These are phyloP conservation scores for Danio jaintianensis DNA, from an alignment of 2,797 vertebrate genomes.

Conservation along the genomic window DNA sequence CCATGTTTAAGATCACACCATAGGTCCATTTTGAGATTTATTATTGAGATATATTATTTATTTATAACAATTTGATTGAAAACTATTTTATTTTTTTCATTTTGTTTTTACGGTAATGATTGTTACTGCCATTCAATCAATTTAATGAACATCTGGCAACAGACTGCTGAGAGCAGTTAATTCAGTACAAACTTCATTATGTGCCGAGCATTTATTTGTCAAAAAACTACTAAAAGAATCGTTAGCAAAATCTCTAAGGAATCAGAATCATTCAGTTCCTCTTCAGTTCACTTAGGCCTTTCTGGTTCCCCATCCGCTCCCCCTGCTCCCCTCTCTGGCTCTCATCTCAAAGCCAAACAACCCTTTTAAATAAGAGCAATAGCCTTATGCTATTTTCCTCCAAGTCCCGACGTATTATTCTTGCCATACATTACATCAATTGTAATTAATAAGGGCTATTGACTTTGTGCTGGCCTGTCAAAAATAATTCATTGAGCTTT, in stretches of 20 bases:
- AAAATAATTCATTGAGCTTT: slow-evolving; percentile 81
- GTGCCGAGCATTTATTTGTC: background rate
- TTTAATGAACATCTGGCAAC: background rate
- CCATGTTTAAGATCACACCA: no score
- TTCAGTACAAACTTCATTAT: background rate
- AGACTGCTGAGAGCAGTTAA: background rate
- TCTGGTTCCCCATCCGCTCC: background rate
- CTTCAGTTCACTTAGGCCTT: background rate
- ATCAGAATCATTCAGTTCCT: background rate
- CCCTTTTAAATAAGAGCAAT: slow-evolving; percentile 31
- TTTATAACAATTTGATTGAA: no score
- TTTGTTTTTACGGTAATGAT: no score
- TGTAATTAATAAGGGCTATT: slow-evolving; percentile 81
- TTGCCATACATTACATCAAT: slow-evolving; percentile 77
- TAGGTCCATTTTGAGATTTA: no score
- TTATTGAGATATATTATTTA: no score
- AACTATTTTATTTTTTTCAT: no score
- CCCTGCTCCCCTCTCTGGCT: slow-evolving; percentile 32
- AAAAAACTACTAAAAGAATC: background rate
- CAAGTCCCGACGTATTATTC: slow-evolving; percentile 72
- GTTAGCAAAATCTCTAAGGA: background rate
- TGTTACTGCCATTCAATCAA: no score
- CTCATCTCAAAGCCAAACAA: slow-evolving; percentile 31
- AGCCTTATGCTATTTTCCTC: slow-evolving; percentile 57
- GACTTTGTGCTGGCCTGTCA: slow-evolving; percentile 79